Percentiles rank a stretch among this genome's conserved stretches.
Evolutionary conservation across 2,888 invertebrate genomes (phyloP).

Genomic region (Cephus runcator): DNA sequence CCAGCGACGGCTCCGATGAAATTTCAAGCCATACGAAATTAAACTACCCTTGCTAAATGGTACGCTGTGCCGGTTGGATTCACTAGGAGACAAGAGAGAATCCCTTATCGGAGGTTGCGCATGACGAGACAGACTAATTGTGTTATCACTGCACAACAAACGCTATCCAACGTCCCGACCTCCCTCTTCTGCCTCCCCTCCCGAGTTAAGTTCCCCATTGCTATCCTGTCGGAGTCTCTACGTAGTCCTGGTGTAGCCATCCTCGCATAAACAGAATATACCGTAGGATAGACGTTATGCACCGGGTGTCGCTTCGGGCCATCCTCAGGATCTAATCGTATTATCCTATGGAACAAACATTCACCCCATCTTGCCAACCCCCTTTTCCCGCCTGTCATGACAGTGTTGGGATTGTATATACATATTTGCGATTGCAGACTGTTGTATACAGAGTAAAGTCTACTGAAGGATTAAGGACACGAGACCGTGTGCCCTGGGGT

Average conservation of each 20-base stretch:
- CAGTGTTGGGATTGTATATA: neutral
- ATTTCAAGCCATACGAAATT: neutral
- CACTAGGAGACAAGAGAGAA: constrained; percentile 17
- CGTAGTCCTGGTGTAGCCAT: neutral
- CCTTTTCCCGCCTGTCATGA: neutral
- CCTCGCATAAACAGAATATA: neutral
- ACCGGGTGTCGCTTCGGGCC: neutral
- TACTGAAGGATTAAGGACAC: neutral
- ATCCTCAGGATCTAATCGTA: neutral
- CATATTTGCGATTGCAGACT: neutral
- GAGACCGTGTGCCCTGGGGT: neutral
- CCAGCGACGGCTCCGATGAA: neutral
- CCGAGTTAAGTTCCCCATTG: neutral
- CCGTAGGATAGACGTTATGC: neutral
- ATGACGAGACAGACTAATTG: constrained; percentile 56
- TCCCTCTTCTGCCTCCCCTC: neutral
- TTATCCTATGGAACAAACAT: neutral
- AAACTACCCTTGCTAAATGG: neutral
- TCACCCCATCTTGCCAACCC: neutral
- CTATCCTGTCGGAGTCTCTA: neutral
- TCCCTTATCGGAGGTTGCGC: constrained; percentile 55
- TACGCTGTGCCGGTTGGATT: neutral
- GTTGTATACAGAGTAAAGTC: neutral
- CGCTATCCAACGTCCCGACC: constrained; percentile 23
- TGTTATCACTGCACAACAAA: constrained; percentile 51